phyloP scores from a whole-genome alignment of 2,113 vertebrate species.

The Tychaedon coryphoeus region DNA sequence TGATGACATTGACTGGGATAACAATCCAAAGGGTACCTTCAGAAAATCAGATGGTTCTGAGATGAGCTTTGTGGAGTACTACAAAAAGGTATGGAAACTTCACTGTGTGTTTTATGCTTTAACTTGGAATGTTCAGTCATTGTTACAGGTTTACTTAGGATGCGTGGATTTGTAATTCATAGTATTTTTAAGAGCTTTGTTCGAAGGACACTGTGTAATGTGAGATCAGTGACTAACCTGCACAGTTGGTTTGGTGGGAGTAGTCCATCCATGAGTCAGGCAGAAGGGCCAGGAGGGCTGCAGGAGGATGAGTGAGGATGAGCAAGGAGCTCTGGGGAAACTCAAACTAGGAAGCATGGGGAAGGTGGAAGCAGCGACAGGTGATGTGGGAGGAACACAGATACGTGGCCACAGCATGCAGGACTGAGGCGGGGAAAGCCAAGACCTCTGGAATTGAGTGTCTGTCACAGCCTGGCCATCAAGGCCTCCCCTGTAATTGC shows the following conservation, averaged over 20 bases:
- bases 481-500: neutral
- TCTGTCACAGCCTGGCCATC: neutral
- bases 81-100: constrained; percentile 76
- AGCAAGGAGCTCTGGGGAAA: neutral
- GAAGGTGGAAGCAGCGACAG: neutral
- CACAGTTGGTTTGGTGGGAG: neutral
- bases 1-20: constrained; percentile 93
- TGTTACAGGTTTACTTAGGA: neutral
- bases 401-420: neutral
- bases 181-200: neutral
- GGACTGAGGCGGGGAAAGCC: neutral
- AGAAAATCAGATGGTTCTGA: constrained; percentile 81
- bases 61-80: constrained; percentile 86
- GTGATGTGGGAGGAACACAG: too few species aligned
- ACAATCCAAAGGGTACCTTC: constrained; percentile 85
- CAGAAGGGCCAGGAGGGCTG: neutral
- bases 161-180: neutral
- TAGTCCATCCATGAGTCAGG: neutral
- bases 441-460: accelerated
- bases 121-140: neutral
- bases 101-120: neutral
- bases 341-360: accelerated
- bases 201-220: neutral
- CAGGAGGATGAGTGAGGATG: too few species aligned
- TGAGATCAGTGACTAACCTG: neutral